Evolutionary conservation across 2,113 vertebrate genomes (phyloP).

Genomic region (Rhinolophus ferrumequinum): DNA sequence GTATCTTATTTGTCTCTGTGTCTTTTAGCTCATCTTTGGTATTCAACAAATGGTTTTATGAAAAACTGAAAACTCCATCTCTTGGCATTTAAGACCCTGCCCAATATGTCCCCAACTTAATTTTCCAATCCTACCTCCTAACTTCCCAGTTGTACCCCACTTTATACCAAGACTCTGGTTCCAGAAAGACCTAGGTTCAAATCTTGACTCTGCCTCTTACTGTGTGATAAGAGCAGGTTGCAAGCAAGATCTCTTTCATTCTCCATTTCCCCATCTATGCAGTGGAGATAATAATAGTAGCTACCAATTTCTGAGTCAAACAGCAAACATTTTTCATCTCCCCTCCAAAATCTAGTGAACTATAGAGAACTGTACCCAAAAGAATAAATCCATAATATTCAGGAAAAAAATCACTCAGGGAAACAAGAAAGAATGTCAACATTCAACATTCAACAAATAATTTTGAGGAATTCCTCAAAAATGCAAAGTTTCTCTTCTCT

Average conservation of each 20-base stretch:
- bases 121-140: neutral
- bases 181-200: neutral
- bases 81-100: neutral
- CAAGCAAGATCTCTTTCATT: neutral
- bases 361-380: neutral
- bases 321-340: neutral
- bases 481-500: neutral
- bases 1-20: neutral
- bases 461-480: slow-evolving; percentile 8
- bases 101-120: neutral
- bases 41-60: slow-evolving; percentile 11
- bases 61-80: neutral
- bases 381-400: neutral
- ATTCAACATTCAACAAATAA: neutral
- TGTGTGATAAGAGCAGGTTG: neutral
- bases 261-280: neutral
- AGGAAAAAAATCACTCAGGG: neutral
- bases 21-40: neutral
- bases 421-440: neutral
- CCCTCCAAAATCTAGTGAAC: neutral
- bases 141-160: neutral
- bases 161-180: neutral
- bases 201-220: neutral
- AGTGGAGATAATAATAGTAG: neutral
- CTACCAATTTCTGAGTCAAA: neutral